Evolutionary conservation across 2,888 invertebrate species (phyloP), one percentile per base, ranked within the genome.

Genomic region (Heliconius charithonia): DNA sequence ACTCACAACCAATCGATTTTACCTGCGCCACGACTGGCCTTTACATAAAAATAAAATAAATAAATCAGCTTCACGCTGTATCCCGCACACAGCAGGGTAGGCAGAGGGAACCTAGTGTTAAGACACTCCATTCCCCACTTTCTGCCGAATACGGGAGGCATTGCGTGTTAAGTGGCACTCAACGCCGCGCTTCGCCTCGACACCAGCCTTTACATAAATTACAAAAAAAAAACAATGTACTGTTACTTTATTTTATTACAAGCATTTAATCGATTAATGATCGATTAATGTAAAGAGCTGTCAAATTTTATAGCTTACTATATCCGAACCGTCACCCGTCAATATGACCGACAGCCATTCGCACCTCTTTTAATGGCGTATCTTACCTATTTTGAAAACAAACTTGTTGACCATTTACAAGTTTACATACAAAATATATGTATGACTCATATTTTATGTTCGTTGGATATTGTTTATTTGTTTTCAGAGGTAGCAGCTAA

Each of bases 321-420:
- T 72, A 41, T 65, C 65, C 27, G 27, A 65, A 29, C 27, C 62
- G 74, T 74, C 74, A 74, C 63, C 41, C 29, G 65, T 74, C 62
- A 63, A 74, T 63, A 45, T 74, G 74, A 74, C 74, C 63, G 29
- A 74, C 74, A 65, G 74, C 74, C 45, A 74, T 74, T 74, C 63
- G 19, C 74, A 74, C 74, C 74, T 74, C 74, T 27, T 19, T 41
- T 74, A 45, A 74, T 74, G 25, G 62, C 62, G 19, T 41, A 74
- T 74, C 63, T 63, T 74, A 65, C 74, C 74, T 45, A 74, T 74
- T 74, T 74, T 27, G 63, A 74, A 62, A 74, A 65, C 62, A 41
- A 45, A 74, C 62, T 74, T 63, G 41, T 62, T 65, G 65, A 74
- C 45, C 62, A 65, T 63, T 67, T 41, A 45, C 9, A 41, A 65